These are phyloP conservation scores for Fulmarus glacialis DNA, from an alignment of 2,113 vertebrate species.

Conservation along the genomic window DNA sequence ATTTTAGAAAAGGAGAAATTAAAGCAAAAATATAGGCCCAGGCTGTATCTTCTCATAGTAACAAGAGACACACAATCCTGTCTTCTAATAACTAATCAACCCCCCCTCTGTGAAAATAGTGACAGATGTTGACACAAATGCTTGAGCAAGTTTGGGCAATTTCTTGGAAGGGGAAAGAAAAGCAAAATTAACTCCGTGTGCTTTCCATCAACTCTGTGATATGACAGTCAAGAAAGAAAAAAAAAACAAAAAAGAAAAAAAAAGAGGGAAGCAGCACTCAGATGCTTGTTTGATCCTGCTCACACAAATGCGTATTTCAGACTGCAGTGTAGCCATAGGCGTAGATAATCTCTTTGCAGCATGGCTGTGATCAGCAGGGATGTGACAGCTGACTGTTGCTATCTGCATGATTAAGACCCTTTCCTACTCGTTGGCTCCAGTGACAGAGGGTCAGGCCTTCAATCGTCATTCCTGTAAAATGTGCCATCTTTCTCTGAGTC, in stretches of 20 bases:
- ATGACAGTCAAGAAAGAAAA: background rate
- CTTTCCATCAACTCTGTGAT: background rate
- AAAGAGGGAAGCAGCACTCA: background rate
- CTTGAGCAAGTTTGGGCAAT: background rate
- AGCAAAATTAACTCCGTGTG: background rate
- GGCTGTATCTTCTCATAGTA: constrained; percentile 14
- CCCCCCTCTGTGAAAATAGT: background rate
- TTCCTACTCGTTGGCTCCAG: background rate
- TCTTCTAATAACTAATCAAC: constrained; percentile 15
- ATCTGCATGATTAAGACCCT: constrained; percentile 3
- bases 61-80: background rate
- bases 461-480: background rate
- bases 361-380: constrained; percentile 18
- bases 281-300: background rate
- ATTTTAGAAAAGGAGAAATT: background rate
- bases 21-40: background rate
- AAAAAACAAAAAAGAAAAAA: background rate
- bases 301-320: constrained; percentile 9
- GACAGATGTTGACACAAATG: constrained; percentile 49
- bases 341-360: constrained; percentile 15
- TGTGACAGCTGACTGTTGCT: constrained; percentile 50
- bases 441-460: constrained; percentile 18
- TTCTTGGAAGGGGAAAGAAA: background rate
- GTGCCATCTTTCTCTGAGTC: background rate
- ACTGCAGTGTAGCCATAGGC: background rate